Evolutionary conservation across 35 echinoderm and acorn worm species (phyloP).

Genomic region (Heliocidaris tuberculata): DNA sequence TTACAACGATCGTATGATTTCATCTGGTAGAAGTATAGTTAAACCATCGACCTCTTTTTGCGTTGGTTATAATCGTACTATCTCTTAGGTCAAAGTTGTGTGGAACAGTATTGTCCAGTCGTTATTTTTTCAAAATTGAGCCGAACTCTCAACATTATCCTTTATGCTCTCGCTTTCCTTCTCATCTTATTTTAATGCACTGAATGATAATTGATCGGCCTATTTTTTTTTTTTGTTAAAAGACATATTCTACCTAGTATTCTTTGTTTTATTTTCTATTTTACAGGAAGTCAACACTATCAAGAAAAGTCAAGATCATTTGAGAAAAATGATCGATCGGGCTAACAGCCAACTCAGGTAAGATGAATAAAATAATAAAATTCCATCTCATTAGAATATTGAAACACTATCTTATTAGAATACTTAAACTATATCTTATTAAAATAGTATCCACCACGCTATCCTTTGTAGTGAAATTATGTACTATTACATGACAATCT

Average conservation of each 20-base stretch:
- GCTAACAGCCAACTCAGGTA: slow-evolving; percentile 91
- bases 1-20: no score
- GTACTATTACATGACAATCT: no score
- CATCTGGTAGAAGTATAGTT: no score
- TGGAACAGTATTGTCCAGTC: not conserved
- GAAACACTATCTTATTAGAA: not conserved
- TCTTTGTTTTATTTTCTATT: not conserved
- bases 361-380: not conserved
- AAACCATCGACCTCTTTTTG: no score
- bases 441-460: no score
- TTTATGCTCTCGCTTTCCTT: not conserved
- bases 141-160: not conserved
- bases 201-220: not conserved
- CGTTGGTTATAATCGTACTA: no score
- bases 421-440: no score
- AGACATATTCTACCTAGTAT: not conserved
- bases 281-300: slow-evolving; percentile 85
- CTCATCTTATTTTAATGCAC: not conserved
- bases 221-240: not conserved
- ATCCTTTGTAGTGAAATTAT: no score
- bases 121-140: not conserved
- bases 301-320: slow-evolving; percentile 65
- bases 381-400: not conserved
- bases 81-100: not conserved
- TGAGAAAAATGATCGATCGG: slow-evolving; percentile 85